Evolutionary conservation across 2,888 invertebrate genomes (phyloP).

Genomic region (Antitype chi): DNA sequence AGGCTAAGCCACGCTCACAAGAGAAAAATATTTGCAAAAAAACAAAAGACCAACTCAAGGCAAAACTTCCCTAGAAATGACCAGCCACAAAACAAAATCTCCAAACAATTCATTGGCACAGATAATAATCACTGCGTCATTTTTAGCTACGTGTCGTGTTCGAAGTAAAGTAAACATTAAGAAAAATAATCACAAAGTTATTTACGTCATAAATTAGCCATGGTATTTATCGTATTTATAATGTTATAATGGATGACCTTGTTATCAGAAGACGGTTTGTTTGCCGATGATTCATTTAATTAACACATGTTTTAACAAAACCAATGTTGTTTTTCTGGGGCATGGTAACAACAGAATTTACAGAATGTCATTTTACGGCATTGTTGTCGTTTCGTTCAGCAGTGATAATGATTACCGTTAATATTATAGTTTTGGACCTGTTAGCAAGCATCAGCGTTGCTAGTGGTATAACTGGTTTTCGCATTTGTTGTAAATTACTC

Average conservation of each 20-base stretch:
- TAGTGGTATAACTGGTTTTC: not conserved
- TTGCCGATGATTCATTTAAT: slow-evolving; percentile 51
- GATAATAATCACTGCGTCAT: slow-evolving; percentile 54
- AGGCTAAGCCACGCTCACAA: not conserved
- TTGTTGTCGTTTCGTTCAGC: slow-evolving; percentile 16
- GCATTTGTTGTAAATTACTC: not conserved
- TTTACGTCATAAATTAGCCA: slow-evolving; percentile 57
- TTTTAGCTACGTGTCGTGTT: slow-evolving; percentile 56
- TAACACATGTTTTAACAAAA: slow-evolving; percentile 32
- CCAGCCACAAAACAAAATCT: slow-evolving; percentile 35
- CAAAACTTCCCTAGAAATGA: slow-evolving; percentile 1
- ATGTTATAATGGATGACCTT: slow-evolving; percentile 59
- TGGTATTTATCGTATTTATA: too few species aligned
- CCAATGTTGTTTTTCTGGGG: not conserved
- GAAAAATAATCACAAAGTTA: slow-evolving; percentile 51
- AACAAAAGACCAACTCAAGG: not conserved
- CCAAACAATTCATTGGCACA: slow-evolving; percentile 19
- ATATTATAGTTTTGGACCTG: not conserved
- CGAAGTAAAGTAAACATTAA: slow-evolving; percentile 49
- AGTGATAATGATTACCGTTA: not conserved
- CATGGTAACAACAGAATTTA: slow-evolving; percentile 9
- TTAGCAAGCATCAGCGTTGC: not conserved
- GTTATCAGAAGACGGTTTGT: slow-evolving; percentile 34
- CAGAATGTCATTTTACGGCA: not conserved
- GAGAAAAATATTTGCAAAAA: not conserved